phyloP scores from a whole-genome alignment of 2,113 vertebrate genomes.

The Sebastes fasciatus region DNA sequence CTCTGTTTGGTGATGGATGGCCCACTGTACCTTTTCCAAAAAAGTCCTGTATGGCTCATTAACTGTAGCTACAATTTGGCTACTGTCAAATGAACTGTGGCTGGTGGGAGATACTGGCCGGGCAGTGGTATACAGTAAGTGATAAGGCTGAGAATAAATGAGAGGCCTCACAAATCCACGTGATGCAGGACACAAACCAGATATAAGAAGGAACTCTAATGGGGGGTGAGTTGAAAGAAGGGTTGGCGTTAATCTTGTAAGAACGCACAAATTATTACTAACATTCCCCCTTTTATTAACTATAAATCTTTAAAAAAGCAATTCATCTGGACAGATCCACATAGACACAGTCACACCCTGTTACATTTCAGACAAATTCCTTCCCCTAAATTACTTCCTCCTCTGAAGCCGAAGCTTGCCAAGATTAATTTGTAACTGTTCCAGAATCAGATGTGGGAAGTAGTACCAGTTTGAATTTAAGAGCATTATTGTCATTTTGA shows the following conservation, averaged over 20 bases:
- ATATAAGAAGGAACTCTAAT: slow-evolving; percentile 8
- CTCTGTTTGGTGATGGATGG: slow-evolving; percentile 19
- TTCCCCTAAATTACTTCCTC: slow-evolving; percentile 37
- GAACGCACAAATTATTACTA: background rate
- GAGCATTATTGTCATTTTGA: background rate
- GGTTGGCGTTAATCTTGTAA: background rate
- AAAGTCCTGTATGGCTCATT: slow-evolving; percentile 30
- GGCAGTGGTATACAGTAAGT: background rate
- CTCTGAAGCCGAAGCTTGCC: background rate
- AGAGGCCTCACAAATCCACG: slow-evolving; percentile 12
- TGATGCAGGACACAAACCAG: slow-evolving; percentile 56
- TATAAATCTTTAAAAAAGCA: slow-evolving; percentile 24
- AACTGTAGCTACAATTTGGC: slow-evolving; percentile 17
- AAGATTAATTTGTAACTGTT: slow-evolving; percentile 38
- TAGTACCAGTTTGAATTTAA: background rate
- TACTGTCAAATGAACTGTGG: slow-evolving; percentile 11
- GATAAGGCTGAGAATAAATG: slow-evolving; percentile 53
- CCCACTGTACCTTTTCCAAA: background rate
- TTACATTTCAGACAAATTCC: slow-evolving; percentile 31
- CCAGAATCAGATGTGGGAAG: slow-evolving; percentile 33
- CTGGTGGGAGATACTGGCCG: slow-evolving; percentile 31
- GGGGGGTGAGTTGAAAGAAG: background rate
- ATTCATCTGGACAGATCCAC: slow-evolving; percentile 25
- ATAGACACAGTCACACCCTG: slow-evolving; percentile 27
- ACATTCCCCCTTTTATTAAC: slow-evolving; percentile 3